A percentile compares a stretch with the other conserved stretches of the same genome.
Evolutionary conservation across 2,797 vertebrate species (phyloP).

Genomic region (Muraenolepis orangiensis): DNA sequence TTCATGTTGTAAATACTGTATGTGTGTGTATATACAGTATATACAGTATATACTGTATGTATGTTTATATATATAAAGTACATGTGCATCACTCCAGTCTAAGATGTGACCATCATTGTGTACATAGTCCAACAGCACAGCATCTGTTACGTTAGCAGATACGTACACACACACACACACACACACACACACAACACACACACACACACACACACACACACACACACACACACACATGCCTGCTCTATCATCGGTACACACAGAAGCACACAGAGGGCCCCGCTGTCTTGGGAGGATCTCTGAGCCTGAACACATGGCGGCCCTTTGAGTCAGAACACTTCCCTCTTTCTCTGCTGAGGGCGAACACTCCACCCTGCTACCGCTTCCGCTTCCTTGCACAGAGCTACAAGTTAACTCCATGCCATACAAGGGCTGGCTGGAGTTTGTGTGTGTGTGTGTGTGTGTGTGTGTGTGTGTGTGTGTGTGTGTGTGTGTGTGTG

Average conservation of each 20-base stretch:
- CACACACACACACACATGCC: not conserved
- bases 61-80: not conserved
- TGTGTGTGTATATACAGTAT: too few relatives aligned
- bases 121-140: not conserved
- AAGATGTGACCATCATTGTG: not conserved
- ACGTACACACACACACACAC: not conserved
- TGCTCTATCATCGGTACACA: not conserved
- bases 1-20: not conserved
- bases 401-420: not conserved
- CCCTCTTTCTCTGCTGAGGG: not conserved
- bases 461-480: not conserved
- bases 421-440: slow-evolving; percentile 2
- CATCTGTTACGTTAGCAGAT: not conserved
- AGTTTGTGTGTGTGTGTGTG: not conserved
- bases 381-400: too few relatives aligned
- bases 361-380: too few relatives aligned
- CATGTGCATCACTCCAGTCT: not conserved
- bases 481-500: not conserved
- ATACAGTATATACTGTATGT: too few relatives aligned
- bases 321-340: not conserved
- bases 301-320: not conserved
- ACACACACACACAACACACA: not conserved
- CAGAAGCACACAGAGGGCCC: not conserved
- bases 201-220: not conserved
- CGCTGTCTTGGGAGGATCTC: not conserved